Evolutionary conservation across 2,113 vertebrate species (phyloP).

Genomic region (Microtus oregoni): DNA sequence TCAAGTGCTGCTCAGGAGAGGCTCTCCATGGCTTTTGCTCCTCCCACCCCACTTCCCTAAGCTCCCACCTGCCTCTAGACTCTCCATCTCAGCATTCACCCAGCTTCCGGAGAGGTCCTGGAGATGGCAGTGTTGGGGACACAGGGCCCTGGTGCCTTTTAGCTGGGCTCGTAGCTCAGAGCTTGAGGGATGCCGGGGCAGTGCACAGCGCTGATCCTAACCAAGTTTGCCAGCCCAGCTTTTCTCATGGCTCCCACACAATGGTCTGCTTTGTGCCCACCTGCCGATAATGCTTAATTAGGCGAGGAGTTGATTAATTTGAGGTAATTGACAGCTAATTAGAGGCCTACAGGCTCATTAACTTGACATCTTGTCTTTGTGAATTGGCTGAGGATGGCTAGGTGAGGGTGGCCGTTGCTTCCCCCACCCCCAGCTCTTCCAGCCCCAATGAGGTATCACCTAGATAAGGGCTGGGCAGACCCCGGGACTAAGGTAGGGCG

Average conservation of each 20-base stretch:
- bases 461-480: not conserved
- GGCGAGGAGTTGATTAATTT: constrained; percentile 99
- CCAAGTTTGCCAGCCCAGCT: constrained; percentile 93
- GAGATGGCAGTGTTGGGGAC: not conserved
- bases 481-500: not conserved
- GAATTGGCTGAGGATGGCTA: constrained; percentile 91
- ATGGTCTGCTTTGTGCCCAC: constrained; percentile 95
- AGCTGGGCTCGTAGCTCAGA: constrained; percentile 69
- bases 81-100: not conserved
- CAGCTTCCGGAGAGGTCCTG: not conserved
- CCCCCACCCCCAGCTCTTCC: constrained; percentile 55
- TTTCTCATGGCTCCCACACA: constrained; percentile 96
- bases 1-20: not conserved
- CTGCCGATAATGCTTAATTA: constrained; percentile 98
- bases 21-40: not conserved
- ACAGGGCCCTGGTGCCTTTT: constrained; percentile 23
- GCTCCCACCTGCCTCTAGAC: not conserved
- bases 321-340: constrained; percentile 99
- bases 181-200: constrained; percentile 75
- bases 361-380: constrained; percentile 94
- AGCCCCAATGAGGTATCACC: constrained; percentile 13
- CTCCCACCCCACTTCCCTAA: not conserved
- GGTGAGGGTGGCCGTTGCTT: constrained; percentile 79
- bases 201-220: constrained; percentile 91
- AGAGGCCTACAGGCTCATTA: constrained; percentile 94